These are phyloP conservation scores for Drosophila parabipectinata DNA, from an alignment of 1,140 invertebrate species.

Conservation along the genomic window DNA sequence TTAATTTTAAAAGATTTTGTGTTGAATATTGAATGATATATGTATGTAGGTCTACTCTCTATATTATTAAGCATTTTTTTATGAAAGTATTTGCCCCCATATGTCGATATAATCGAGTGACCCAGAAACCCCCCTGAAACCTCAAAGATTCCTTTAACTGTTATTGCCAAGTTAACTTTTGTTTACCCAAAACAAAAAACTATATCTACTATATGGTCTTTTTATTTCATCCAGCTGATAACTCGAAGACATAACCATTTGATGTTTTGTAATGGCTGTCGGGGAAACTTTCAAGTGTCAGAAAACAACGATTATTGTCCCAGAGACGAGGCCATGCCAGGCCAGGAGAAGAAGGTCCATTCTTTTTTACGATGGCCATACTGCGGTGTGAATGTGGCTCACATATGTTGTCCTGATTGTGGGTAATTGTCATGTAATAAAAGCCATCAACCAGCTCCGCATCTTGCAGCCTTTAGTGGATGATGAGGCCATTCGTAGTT, in stretches of 20 bases:
- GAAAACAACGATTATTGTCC: constrained; percentile 63
- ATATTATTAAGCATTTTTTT: no score
- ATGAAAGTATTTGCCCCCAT: no score
- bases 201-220: neutral
- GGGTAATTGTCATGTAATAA: constrained; percentile 80
- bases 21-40: no score
- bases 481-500: constrained; percentile 9
- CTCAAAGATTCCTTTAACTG: constrained; percentile 9
- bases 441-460: constrained; percentile 30
- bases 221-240: constrained; percentile 23
- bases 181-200: constrained; percentile 11
- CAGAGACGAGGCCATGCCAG: constrained; percentile 26
- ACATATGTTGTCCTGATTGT: constrained; percentile 68
- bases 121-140: neutral
- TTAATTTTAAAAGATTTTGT: no score
- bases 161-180: constrained; percentile 9
- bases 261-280: constrained; percentile 33
- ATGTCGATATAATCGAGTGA: no score
- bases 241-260: constrained; percentile 41
- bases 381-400: constrained; percentile 46
- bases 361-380: constrained; percentile 62
- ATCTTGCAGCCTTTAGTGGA: constrained; percentile 8
- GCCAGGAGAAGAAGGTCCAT: constrained; percentile 52
- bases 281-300: constrained; percentile 24
- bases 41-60: no score